These are phyloP conservation scores for Eristalinus aeneus DNA, from an alignment of 2,888 invertebrate genomes.

Conservation along the genomic window DNA sequence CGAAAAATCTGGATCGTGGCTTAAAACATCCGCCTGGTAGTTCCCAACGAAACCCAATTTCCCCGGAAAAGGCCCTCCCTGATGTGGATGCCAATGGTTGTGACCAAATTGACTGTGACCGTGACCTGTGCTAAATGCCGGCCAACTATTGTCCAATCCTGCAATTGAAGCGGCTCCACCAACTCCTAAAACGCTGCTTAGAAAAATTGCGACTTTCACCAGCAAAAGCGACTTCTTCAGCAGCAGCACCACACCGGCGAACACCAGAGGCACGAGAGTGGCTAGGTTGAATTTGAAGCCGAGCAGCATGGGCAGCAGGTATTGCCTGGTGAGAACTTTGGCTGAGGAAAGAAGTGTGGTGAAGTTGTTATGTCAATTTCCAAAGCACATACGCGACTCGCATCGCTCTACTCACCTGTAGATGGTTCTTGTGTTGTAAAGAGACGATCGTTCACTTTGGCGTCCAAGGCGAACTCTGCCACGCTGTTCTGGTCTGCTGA, in stretches of 20 bases:
- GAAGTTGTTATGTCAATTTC: background rate
- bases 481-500: constrained; percentile 86
- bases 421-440: constrained; percentile 77
- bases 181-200: constrained; percentile 86
- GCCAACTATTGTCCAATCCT: constrained; percentile 14
- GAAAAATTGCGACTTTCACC: constrained; percentile 87
- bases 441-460: constrained; percentile 81
- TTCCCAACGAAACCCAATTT: constrained; percentile 74
- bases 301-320: constrained; percentile 88
- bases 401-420: constrained; percentile 74
- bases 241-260: constrained; percentile 86
- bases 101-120: constrained; percentile 36
- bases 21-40: constrained; percentile 73
- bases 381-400: constrained; percentile 46
- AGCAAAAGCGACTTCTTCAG: constrained; percentile 90
- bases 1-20: constrained; percentile 75
- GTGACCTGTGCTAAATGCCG: constrained; percentile 24
- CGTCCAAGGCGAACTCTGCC: constrained; percentile 88
- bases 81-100: constrained; percentile 46
- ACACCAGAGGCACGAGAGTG: constrained; percentile 87
- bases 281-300: constrained; percentile 91
- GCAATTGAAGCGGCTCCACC: constrained; percentile 78
- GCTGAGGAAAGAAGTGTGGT: constrained; percentile 82
- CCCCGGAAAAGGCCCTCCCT: constrained; percentile 74
- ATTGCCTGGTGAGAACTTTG: constrained; percentile 86